Base-by-base conservation (phyloP, 2,888 invertebrate genomes). In the Drosophila emarginata region DNA sequence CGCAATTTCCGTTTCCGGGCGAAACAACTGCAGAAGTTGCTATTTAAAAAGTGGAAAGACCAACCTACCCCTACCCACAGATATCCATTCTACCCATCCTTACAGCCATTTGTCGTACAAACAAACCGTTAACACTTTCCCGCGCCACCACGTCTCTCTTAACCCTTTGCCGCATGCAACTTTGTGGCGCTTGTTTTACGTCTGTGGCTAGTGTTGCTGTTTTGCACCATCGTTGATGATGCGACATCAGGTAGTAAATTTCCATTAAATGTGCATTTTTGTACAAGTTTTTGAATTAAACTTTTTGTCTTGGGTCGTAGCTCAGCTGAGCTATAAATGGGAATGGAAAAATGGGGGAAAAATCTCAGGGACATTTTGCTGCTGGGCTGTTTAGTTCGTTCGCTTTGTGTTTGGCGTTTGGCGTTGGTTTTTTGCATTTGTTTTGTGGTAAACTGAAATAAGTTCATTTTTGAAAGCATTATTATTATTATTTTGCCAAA, bases 191-290 rank as follows among this genome's bases (percentile, higher is more conserved):
- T 85, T 85, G 79, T 76, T 87, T 77, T 65, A 62, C 58, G 72
- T 28, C 21, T 52, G 51, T 52, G 23, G 54, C 50, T 64, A 37
- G 59, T 70, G 61, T 53, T 75, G 68, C 64, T 72, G 51, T 66
- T 62, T 36, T 56, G 28, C 69, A 63, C 37, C 63, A 65, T 64
- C 80, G 84, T 65, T 77, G 77, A 74, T 87, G 81, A 75, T 74
- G 75, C 81, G 72, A 78, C 79, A 83, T 72, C 74, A 82, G 82
- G 87, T 85, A 84, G 89, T 88, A 90, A 86, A 89, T 90, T 89
- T 90, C 79, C 89, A 90, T 90, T 90, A 90, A 89, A 90, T 89
- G 88, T 81, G 80, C 82, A 89, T 87, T 90, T 89, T 89, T 88
- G 78, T 81, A 78, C 82, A 89, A 89, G 90, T 89, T 89, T 90